Base-by-base conservation (phyloP, 2,888 invertebrate genomes). In the Eupeodes latifasciatus region DNA sequence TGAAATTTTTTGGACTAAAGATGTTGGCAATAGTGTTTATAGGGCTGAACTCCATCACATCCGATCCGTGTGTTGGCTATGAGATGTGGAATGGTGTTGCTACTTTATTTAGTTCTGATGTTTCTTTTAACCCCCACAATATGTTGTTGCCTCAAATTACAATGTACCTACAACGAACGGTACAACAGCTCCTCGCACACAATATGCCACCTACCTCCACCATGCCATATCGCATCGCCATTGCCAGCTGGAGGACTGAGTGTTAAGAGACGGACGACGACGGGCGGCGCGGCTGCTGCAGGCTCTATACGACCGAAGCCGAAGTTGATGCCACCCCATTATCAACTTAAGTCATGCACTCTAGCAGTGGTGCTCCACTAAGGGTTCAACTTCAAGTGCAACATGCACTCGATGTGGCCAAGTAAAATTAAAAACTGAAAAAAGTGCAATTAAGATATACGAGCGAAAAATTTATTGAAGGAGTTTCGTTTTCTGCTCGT, bases 401-500 rank as follows among this genome's bases (percentile, higher is more conserved):
- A 89, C 90, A 89, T 86, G 84, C 84, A 89, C 89, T 89, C 89
- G 81, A 89, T 89, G 85, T 89, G 89, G 90, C 87, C 78, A 87
- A 90, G 89, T 89, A 89, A 90, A 89, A 89, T 89, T 89, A 89
- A 90, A 89, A 90, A 89, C 83, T 89, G 85, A 87, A 89, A 40
- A 90, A 90, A 90, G 89, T 89, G 89, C 89, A 89, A 90, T 89
- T 90, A 90, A 89, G 90, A 90, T 89, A 86, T 89, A 89, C 89
- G 89, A 89, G 87, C 85, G 79, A 87, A 89, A 90, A 89, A 90
- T 89, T 90, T 90, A 90, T 89, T 89, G 89, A 89, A 90, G 81
- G 87, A 89, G 87, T 89, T 89, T 89, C 81, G 81, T 75, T 78
- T 82, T 87, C 83, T 84, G 36, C 53, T 71, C 71, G 55, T 71